A percentile compares a stretch with the other conserved stretches of the same genome.
Evolutionary conservation across 2,888 invertebrate genomes (phyloP).

Genomic region (Malthinus seriepunctatus): DNA sequence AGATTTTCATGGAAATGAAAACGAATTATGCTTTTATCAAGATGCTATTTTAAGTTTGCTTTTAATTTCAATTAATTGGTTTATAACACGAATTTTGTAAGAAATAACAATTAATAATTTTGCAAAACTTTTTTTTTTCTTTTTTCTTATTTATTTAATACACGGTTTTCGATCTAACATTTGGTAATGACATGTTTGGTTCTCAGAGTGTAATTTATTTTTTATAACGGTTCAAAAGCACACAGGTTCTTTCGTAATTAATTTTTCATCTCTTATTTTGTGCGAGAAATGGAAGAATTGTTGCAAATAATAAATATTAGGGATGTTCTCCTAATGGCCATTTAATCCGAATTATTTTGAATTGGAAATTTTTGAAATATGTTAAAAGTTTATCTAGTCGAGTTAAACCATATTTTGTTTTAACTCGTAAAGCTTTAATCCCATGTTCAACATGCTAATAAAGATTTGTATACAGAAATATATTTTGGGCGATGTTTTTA

Average conservation of each 20-base stretch:
- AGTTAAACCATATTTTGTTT: conserved; percentile 12
- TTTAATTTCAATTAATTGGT: conserved; percentile 9
- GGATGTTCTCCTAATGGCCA: not conserved
- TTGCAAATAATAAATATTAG: not conserved
- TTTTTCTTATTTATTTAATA: not conserved
- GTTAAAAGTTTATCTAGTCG: not conserved
- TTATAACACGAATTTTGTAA: not conserved
- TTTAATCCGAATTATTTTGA: not conserved
- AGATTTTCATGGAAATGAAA: conserved; percentile 11
- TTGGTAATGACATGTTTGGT: conserved; percentile 9
- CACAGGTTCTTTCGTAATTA: conserved; percentile 1
- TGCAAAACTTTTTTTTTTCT: not conserved
- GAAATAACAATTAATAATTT: conserved; percentile 9
- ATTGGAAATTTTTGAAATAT: conserved; percentile 2
- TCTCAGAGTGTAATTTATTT: conserved; percentile 14
- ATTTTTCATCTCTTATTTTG: not conserved
- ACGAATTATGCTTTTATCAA: conserved; percentile 16
- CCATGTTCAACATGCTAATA: conserved; percentile 11
- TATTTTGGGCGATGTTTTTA: conserved; percentile 3
- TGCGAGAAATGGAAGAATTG: not conserved
- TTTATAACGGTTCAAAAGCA: conserved; percentile 6
- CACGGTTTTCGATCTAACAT: conserved; percentile 6
- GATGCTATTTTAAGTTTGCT: conserved; percentile 12
- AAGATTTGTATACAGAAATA: conserved; percentile 5
- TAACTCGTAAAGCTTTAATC: conserved; percentile 10